Percentiles rank a stretch among this genome's conserved stretches.
These are phyloP conservation scores for Ormyrus thymus DNA, from an alignment of 2,888 invertebrate genomes.

Conservation along the genomic window DNA sequence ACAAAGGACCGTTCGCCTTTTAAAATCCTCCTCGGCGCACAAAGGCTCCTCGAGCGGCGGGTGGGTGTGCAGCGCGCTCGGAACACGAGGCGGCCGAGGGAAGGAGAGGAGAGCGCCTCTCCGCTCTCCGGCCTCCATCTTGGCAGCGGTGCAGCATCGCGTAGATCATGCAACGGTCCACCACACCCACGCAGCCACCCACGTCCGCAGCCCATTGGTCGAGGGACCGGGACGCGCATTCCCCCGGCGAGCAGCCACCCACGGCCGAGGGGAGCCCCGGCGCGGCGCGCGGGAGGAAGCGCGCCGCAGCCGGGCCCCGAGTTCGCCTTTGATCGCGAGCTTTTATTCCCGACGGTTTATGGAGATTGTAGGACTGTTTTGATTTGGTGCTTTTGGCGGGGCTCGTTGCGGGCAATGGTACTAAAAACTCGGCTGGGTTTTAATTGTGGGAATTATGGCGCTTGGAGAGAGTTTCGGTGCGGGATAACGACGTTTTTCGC, in stretches of 20 bases:
- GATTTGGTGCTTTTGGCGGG: no score
- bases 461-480: no score
- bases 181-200: constrained; percentile 66
- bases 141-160: constrained; percentile 67
- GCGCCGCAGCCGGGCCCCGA: no score
- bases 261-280: background rate
- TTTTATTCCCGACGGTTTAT: no score
- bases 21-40: constrained; percentile 6
- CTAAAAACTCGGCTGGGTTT: no score
- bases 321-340: no score
- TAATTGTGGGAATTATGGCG: no score
- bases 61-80: background rate
- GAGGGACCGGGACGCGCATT: constrained; percentile 42
- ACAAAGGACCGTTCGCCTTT: constrained; percentile 17
- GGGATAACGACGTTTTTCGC: no score
- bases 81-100: background rate
- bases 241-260: constrained; percentile 35
- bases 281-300: no score
- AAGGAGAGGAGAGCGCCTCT: background rate
- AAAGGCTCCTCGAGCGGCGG: background rate
- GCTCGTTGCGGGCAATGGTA: no score
- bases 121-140: constrained; percentile 67
- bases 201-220: constrained; percentile 69
- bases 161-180: constrained; percentile 62
- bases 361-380: no score